These are phyloP conservation scores for Trichogramma dendrolimi DNA, from an alignment of 2,888 invertebrate genomes.

Conservation along the genomic window DNA sequence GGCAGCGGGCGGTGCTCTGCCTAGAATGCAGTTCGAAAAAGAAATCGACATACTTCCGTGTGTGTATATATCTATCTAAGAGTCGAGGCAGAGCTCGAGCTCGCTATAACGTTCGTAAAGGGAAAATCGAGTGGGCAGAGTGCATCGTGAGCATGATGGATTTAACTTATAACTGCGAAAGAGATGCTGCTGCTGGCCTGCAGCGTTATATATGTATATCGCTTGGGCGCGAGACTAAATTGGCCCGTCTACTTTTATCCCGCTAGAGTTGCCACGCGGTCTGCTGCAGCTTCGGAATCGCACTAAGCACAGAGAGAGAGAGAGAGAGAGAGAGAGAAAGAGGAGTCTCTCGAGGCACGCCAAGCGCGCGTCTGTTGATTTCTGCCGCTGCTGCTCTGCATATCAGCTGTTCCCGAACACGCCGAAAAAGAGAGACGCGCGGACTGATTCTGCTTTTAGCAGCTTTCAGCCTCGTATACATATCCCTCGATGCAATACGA, in stretches of 20 bases:
- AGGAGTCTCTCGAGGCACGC: conserved; percentile 6
- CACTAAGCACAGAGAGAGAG: conserved; percentile 22
- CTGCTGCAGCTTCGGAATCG: conserved; percentile 37
- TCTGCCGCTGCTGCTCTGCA: conserved; percentile 9
- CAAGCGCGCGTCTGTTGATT: conserved; percentile 8
- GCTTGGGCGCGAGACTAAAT: conserved; percentile 13
- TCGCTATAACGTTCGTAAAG: no score
- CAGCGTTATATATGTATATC: background rate
- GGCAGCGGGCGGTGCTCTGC: no score
- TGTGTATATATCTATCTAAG: no score
- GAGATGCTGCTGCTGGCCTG: background rate
- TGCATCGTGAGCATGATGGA: background rate
- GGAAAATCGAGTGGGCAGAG: conserved; percentile 17
- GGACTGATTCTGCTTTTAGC: conserved; percentile 11
- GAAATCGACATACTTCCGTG: no score
- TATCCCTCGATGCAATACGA: no score
- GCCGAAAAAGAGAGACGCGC: background rate
- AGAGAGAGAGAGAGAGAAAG: conserved; percentile 3
- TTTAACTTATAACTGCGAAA: no score
- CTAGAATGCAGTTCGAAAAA: no score
- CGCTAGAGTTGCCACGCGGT: conserved; percentile 49
- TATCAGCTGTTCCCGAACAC: background rate
- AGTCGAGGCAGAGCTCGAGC: no score
- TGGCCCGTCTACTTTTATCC: conserved; percentile 37
- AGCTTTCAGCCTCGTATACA: background rate